Conservation (phyloP, 1,140 invertebrate genomes). For the Andrena cerasifolii region DNA sequence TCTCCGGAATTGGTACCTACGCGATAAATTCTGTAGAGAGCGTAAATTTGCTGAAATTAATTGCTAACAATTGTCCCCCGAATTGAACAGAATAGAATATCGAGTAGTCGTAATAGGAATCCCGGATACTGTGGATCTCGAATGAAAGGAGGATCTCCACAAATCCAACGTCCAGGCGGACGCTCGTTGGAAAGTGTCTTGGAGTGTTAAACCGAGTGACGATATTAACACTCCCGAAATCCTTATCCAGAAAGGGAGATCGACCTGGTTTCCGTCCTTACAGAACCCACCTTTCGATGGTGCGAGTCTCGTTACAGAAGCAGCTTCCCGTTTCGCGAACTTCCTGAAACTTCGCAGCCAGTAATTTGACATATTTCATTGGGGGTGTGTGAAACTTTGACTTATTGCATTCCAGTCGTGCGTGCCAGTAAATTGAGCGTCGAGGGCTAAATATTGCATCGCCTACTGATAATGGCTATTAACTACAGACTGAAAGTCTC, state of each 20-base stretch:
- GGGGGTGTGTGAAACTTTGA: background rate
- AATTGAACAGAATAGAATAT: conserved; percentile 10
- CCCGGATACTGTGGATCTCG: conserved; percentile 3
- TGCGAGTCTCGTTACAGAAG: conserved; percentile 56
- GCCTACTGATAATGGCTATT: too few species aligned
- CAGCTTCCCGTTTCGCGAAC: conserved; percentile 23
- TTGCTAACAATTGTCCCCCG: background rate
- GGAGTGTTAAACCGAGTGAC: conserved; percentile 46
- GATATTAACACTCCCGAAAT: conserved; percentile 53
- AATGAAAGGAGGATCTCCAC: conserved; percentile 46
- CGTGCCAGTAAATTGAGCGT: too few species aligned
- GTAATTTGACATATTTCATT: background rate
- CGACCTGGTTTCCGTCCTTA: conserved; percentile 33
- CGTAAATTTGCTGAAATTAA: conserved; percentile 1
- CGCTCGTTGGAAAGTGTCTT: conserved; percentile 34
- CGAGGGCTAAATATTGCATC: too few species aligned
- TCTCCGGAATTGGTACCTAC: too few species aligned
- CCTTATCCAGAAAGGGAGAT: conserved; percentile 3
- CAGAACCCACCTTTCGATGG: background rate
- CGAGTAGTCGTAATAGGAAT: background rate
- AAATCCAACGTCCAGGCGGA: conserved; percentile 20
- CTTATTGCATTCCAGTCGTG: background rate
- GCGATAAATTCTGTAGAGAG: too few species aligned
- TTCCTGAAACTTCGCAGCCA: background rate
- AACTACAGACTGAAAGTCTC: too few species aligned